Evolutionary conservation across 2,888 invertebrate species (phyloP).

Genomic region (Galeopsomyia nigrocyanea): DNA sequence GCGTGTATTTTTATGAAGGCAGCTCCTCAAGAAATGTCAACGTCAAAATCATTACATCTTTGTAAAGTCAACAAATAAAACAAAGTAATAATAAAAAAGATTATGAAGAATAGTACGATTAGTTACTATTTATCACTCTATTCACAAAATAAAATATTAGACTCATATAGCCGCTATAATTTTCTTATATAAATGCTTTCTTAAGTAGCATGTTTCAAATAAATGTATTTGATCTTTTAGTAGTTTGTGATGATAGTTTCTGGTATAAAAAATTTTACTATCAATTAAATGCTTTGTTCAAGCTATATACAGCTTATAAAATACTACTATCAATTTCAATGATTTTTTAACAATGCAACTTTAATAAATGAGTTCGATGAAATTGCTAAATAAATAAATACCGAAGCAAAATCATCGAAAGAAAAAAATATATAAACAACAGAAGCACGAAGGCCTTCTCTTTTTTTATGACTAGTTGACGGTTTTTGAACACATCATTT

Average conservation of each 20-base stretch:
- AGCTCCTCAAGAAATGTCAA: conserved; percentile 42
- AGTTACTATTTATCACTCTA: conserved; percentile 21
- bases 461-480: conserved; percentile 47
- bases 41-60: conserved; percentile 32
- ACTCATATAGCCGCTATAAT: conserved; percentile 18
- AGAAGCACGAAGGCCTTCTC: conserved; percentile 47
- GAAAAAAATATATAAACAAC: conserved; percentile 40
- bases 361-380: conserved; percentile 15
- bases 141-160: conserved; percentile 33
- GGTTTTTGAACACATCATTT: conserved; percentile 46
- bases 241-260: conserved; percentile 44
- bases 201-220: conserved; percentile 40
- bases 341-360: conserved; percentile 38
- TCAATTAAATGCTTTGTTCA: conserved; percentile 38
- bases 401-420: conserved; percentile 40
- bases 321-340: conserved; percentile 25
- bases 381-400: conserved; percentile 7
- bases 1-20: conserved; percentile 26
- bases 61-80: conserved; percentile 30
- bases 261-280: conserved; percentile 48
- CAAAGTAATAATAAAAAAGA: conserved; percentile 38
- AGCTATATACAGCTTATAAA: conserved; percentile 46
- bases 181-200: conserved; percentile 30
- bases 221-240: conserved; percentile 13
- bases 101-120: conserved; percentile 18